Percentiles rank a stretch among this genome's conserved stretches.
phyloP scores from a whole-genome alignment of 2,113 vertebrate genomes.

The Coptodon bakossiorum region DNA sequence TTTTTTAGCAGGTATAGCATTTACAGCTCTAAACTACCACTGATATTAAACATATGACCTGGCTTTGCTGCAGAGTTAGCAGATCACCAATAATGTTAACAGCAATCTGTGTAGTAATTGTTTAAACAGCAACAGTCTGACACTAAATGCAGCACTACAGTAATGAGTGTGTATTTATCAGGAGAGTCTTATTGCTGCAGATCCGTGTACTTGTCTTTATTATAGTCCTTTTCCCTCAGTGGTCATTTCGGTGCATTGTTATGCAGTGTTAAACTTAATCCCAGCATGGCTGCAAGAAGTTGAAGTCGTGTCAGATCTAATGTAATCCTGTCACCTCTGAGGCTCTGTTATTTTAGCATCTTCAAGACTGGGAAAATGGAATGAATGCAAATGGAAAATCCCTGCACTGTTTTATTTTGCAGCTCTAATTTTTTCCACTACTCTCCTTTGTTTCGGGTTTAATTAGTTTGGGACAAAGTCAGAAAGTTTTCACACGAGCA shows the following conservation, averaged over 20 bases:
- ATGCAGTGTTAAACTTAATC: background rate
- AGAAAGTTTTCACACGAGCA: background rate
- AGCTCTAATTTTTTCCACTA: background rate
- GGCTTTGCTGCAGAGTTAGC: background rate
- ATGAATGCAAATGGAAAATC: background rate
- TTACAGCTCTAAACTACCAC: rapidly evolving
- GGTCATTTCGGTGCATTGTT: background rate
- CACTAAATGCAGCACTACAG: background rate
- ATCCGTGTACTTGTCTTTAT: background rate
- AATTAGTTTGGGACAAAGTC: background rate
- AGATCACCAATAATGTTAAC: background rate
- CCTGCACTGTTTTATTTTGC: background rate
- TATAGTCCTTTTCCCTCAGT: background rate
- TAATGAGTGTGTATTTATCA: background rate
- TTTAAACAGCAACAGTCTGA: background rate
- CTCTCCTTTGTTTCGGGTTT: background rate
- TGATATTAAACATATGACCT: background rate
- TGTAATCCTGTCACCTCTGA: background rate
- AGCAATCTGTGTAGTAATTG: background rate
- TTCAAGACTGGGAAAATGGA: background rate
- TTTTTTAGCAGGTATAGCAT: background rate
- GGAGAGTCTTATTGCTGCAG: background rate
- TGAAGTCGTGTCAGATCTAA: background rate
- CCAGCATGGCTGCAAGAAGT: background rate
- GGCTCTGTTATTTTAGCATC: background rate